These are phyloP conservation scores for Okamejei kenojei DNA, from an alignment of 2,797 vertebrate species.

Conservation along the genomic window DNA sequence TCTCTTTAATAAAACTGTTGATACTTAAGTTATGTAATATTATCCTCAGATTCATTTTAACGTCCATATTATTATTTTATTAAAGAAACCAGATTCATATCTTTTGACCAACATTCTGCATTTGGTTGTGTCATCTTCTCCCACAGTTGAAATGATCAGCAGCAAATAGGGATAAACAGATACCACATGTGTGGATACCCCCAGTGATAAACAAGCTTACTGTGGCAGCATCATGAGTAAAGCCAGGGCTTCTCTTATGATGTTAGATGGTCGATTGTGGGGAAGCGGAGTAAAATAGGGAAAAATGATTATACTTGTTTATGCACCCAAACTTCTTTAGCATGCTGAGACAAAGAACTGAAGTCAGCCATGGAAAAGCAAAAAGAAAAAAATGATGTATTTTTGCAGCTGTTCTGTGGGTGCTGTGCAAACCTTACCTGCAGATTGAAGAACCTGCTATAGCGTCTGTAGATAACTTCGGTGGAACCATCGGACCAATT, in stretches of 20 bases:
- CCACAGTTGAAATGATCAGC: background rate
- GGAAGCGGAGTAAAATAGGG: background rate
- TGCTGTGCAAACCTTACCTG: constrained; percentile 66
- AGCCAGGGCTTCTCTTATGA: background rate
- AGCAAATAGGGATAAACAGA: background rate
- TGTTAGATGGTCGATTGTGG: background rate
- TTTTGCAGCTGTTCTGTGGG: background rate
- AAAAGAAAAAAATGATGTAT: background rate
- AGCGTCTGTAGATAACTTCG: constrained; percentile 87
- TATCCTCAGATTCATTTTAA: background rate
- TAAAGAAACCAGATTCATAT: background rate
- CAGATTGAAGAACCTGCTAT: constrained; percentile 98
- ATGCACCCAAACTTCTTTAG: background rate
- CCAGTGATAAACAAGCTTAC: no score
- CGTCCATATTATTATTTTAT: background rate
- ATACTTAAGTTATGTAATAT: background rate
- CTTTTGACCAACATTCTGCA: background rate
- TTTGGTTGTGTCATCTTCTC: background rate
- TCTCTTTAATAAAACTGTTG: background rate
- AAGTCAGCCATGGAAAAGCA: background rate
- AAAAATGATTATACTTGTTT: background rate
- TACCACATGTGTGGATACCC: background rate
- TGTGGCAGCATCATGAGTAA: background rate
- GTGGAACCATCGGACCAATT: constrained; percentile 89
- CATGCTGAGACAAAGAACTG: background rate